Evolutionary conservation across 1,140 invertebrate species (phyloP).

Genomic region (Pentalonia nigronervosa): DNA sequence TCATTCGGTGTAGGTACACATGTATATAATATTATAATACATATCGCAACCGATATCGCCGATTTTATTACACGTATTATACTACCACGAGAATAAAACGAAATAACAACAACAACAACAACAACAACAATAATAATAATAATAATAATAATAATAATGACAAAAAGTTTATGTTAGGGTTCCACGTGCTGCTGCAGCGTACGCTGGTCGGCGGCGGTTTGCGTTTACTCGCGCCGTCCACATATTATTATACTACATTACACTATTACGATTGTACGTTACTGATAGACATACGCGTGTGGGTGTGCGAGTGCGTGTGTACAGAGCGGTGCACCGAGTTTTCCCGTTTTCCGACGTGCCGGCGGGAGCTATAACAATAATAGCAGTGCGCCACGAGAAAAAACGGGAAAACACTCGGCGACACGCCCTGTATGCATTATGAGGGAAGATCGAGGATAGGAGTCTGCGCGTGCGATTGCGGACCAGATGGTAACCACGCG

Average conservation of each 20-base stretch:
- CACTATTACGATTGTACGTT: neutral
- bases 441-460: neutral
- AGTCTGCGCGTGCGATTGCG: neutral
- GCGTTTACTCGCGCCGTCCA: neutral
- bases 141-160: neutral
- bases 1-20: no score
- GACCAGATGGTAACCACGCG: constrained; percentile 15
- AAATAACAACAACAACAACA: neutral
- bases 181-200: neutral
- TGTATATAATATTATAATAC: no score
- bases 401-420: neutral
- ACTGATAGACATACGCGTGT: neutral
- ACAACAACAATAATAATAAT: no score
- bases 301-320: neutral
- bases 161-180: neutral
- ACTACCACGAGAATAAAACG: neutral
- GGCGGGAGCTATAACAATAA: neutral
- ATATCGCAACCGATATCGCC: neutral
- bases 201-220: neutral
- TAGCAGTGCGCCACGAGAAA: neutral
- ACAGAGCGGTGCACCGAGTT: neutral
- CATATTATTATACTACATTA: neutral
- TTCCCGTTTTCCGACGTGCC: neutral
- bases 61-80: neutral
- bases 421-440: neutral